A percentile compares a stretch with the other conserved stretches of the same genome.
Evolutionary conservation across 2,797 vertebrate genomes (phyloP).

Genomic region (Spea hammondii): DNA sequence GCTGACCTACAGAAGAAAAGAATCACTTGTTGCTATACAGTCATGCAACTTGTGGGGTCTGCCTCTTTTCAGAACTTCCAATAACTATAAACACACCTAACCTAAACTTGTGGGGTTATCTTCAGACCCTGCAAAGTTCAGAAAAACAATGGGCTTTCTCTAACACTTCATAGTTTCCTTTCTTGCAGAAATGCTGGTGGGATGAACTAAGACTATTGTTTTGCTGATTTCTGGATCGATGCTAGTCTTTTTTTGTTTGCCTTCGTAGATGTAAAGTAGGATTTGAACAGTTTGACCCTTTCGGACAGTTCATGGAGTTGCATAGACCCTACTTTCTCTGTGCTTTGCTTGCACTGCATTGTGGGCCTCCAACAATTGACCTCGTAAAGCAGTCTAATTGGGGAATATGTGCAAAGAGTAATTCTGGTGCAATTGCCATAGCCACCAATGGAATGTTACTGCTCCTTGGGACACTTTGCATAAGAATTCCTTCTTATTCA

Average conservation of each 20-base stretch:
- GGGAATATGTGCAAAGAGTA: too few species aligned
- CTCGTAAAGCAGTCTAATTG: too few species aligned
- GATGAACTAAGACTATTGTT: conserved; percentile 68
- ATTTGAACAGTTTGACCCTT: conserved; percentile 73
- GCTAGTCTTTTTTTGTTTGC: conserved; percentile 57
- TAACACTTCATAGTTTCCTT: conserved; percentile 32
- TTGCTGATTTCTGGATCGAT: conserved; percentile 63
- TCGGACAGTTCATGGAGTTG: conserved; percentile 64
- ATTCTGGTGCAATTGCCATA: too few species aligned
- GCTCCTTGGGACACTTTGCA: too few species aligned
- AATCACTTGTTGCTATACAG: conserved; percentile 37
- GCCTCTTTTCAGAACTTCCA: conserved; percentile 51
- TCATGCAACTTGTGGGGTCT: conserved; percentile 68
- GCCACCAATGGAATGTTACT: too few species aligned
- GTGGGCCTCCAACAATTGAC: too few species aligned
- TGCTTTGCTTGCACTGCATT: background rate
- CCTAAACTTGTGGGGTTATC: conserved; percentile 65
- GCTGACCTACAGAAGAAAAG: conserved; percentile 42
- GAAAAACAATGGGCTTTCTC: conserved; percentile 52
- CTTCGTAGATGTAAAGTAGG: conserved; percentile 69
- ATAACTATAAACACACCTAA: conserved; percentile 64
- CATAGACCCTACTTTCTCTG: conserved; percentile 25
- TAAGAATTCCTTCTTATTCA: too few species aligned
- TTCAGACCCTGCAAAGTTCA: conserved; percentile 66
- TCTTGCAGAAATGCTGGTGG: conserved; percentile 58